phyloP scores from a whole-genome alignment of 2,113 vertebrate species.

The Numenius arquata region DNA sequence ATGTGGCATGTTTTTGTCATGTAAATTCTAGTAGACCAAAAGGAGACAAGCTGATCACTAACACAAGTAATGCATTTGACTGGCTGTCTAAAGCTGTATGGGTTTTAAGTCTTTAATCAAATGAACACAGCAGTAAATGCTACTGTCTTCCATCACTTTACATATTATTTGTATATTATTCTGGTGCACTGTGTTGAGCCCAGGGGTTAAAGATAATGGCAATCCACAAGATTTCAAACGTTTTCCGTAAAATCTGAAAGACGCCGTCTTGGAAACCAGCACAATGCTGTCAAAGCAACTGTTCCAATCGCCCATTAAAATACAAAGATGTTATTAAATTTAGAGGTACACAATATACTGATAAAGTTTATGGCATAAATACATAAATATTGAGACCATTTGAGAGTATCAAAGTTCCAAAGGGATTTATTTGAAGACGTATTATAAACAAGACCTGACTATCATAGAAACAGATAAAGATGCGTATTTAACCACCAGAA shows the following conservation, averaged over 20 bases:
- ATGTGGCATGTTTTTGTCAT: neutral
- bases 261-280: neutral
- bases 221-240: neutral
- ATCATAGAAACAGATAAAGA: slow-evolving; percentile 18
- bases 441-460: slow-evolving; percentile 31
- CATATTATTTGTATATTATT: neutral
- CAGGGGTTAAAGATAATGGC: neutral
- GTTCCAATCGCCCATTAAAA: slow-evolving; percentile 15
- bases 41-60: neutral
- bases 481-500: neutral
- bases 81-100: neutral
- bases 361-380: slow-evolving; percentile 41
- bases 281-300: neutral
- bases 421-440: slow-evolving; percentile 33
- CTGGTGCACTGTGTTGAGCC: neutral
- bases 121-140: neutral
- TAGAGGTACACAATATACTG: slow-evolving; percentile 25
- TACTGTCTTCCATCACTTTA: neutral
- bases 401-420: slow-evolving; percentile 42
- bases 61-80: neutral
- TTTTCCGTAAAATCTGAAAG: neutral
- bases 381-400: slow-evolving; percentile 57
- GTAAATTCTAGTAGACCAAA: neutral
- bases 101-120: neutral
- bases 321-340: slow-evolving; percentile 12